Percentiles rank a stretch among this genome's conserved stretches.
Conservation (phyloP, 2,113 vertebrate genomes). For the Podarcis muralis region DNA sequence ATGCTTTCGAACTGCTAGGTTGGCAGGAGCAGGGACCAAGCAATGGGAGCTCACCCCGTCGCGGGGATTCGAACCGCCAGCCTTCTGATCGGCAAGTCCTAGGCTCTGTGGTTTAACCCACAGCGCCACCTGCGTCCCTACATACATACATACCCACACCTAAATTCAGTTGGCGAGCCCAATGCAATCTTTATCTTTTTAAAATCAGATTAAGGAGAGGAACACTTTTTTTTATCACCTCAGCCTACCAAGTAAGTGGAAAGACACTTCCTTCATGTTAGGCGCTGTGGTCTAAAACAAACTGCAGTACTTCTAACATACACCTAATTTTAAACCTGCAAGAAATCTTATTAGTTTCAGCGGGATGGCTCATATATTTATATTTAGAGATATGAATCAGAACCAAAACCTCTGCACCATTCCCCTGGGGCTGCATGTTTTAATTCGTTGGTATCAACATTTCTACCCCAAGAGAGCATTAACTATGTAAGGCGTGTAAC, state of each 20-base stretch:
- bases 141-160: neutral
- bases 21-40: too few species aligned
- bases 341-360: neutral
- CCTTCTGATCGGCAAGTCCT: too few species aligned
- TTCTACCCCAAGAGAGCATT: neutral
- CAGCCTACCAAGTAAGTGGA: neutral
- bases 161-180: neutral
- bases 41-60: too few species aligned
- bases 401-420: neutral
- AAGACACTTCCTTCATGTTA: conserved; percentile 36
- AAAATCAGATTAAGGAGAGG: neutral
- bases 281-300: neutral
- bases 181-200: neutral
- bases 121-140: too few species aligned
- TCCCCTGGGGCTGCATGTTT: neutral
- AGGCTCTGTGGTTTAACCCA: too few species aligned
- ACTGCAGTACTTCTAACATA: neutral
- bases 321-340: neutral
- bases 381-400: conserved; percentile 14
- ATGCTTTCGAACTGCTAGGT: too few species aligned
- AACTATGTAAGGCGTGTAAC: neutral
- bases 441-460: neutral
- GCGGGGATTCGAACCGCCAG: too few species aligned
- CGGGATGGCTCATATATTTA: conserved; percentile 2
- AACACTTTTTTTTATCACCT: neutral